These are phyloP conservation scores for Acanthosepion lycidas DNA, from an alignment of 2,888 invertebrate genomes.

Conservation along the genomic window DNA sequence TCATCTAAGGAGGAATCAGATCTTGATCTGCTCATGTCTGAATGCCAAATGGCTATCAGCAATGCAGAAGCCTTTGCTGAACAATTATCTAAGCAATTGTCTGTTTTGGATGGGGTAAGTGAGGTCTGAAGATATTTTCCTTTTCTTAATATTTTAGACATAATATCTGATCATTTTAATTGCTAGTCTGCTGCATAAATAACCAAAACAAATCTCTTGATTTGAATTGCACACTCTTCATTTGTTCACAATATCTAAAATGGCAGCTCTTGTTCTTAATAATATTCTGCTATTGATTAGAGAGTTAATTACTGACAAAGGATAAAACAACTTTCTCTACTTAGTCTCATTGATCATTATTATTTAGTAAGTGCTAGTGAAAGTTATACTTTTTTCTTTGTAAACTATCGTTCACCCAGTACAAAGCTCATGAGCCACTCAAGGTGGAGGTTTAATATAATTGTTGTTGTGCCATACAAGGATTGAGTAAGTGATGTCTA, in stretches of 20 bases:
- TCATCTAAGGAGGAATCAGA: constrained; percentile 89
- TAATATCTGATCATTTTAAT: not conserved
- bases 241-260: not conserved
- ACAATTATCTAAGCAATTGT: constrained; percentile 87
- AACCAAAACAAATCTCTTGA: not conserved
- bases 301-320: too few relatives aligned
- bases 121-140: not conserved
- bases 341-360: too few relatives aligned
- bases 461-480: too few relatives aligned
- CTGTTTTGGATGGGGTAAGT: constrained; percentile 86
- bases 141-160: not conserved
- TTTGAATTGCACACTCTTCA: constrained; percentile 37
- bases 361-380: too few relatives aligned
- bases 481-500: too few relatives aligned
- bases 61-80: constrained; percentile 85
- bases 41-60: constrained; percentile 90
- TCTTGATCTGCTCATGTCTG: constrained; percentile 86
- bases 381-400: too few relatives aligned
- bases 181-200: too few relatives aligned
- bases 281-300: too few relatives aligned
- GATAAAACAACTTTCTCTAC: too few relatives aligned
- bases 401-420: too few relatives aligned
- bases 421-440: too few relatives aligned
- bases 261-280: not conserved
- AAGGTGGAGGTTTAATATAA: too few relatives aligned